Evolutionary conservation across 2,113 vertebrate genomes (phyloP).

Genomic region (Actenoides hombroni): DNA sequence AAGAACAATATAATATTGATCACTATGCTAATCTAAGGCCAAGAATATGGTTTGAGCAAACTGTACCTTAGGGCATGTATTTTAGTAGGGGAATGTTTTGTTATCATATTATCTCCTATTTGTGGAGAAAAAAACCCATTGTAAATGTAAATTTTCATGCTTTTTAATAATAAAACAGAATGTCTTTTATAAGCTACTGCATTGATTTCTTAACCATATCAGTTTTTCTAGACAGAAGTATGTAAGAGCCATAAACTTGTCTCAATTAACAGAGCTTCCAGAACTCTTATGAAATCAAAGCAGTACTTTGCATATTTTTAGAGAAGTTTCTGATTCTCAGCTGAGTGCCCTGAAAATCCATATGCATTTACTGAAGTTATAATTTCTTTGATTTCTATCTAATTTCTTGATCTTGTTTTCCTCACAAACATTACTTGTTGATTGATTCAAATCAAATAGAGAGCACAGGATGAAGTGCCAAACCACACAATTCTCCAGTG

Average conservation of each 20-base stretch:
- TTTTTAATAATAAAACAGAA: background rate
- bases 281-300: background rate
- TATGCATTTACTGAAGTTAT: background rate
- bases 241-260: background rate
- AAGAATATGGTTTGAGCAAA: background rate
- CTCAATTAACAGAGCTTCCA: background rate
- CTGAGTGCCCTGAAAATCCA: background rate
- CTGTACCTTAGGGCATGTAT: background rate
- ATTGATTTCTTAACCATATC: background rate
- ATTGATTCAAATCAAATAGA: background rate
- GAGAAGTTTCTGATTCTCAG: background rate
- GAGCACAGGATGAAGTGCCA: background rate
- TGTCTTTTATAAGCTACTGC: background rate
- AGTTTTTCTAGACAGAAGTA: background rate
- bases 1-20: background rate
- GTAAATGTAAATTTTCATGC: background rate
- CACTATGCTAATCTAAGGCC: background rate
- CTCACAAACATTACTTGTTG: background rate
- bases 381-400: background rate
- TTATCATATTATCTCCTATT: background rate
- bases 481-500: background rate
- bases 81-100: background rate
- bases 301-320: background rate
- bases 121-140: background rate
- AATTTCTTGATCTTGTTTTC: background rate